These are phyloP conservation scores for Athetis lepigone DNA, from an alignment of 2,888 invertebrate genomes.

Conservation along the genomic window DNA sequence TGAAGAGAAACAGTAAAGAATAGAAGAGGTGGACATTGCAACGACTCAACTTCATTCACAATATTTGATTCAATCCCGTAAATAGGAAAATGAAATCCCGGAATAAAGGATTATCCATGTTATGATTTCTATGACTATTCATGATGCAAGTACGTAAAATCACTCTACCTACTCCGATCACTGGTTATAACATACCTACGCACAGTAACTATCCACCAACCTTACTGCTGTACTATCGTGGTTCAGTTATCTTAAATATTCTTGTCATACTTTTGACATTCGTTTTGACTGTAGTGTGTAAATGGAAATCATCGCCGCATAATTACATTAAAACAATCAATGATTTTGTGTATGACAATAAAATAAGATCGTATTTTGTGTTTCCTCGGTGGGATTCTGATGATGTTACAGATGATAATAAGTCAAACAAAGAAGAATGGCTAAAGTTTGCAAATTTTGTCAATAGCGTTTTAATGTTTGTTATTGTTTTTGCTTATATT, in stretches of 20 bases:
- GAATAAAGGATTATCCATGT: too few species aligned
- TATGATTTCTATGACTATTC: too few species aligned
- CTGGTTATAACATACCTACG: conserved; percentile 66
- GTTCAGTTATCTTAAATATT: conserved; percentile 66
- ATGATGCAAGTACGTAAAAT: too few species aligned
- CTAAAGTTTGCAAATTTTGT: conserved; percentile 65
- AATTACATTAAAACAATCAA: conserved; percentile 61
- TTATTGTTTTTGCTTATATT: conserved; percentile 62
- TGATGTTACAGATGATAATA: conserved; percentile 25
- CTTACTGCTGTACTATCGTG: conserved; percentile 69
- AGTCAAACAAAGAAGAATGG: conserved; percentile 58
- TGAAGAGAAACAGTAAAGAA: too few species aligned
- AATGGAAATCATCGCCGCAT: conserved; percentile 49
- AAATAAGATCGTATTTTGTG: conserved; percentile 56
- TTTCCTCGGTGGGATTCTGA: conserved; percentile 63
- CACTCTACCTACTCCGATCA: too few species aligned
- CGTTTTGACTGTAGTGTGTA: conserved; percentile 59
- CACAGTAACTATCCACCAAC: conserved; percentile 56
- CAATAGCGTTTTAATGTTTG: conserved; percentile 61
- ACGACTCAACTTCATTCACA: too few species aligned
- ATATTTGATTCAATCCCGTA: too few species aligned
- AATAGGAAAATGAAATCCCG: too few species aligned
- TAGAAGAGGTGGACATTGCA: too few species aligned
- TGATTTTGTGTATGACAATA: conserved; percentile 58
- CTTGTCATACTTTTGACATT: conserved; percentile 63